These are phyloP conservation scores for Megalopta genalis DNA, from an alignment of 1,140 invertebrate species.

Conservation along the genomic window DNA sequence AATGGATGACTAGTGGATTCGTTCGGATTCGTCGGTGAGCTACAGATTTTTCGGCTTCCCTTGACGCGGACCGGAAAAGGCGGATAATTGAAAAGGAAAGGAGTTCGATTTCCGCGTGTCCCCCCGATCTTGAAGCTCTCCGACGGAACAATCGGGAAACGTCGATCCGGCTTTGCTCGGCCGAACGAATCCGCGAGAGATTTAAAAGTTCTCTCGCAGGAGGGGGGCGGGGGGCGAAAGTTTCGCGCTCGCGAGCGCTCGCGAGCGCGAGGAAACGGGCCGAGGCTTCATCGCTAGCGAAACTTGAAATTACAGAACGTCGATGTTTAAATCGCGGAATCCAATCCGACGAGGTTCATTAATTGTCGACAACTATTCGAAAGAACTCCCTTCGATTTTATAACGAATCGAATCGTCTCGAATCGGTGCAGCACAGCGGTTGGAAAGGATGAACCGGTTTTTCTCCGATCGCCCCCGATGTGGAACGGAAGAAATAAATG, in stretches of 20 bases:
- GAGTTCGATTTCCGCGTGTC: not conserved
- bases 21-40: too few species aligned
- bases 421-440: too few species aligned
- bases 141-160: conserved; percentile 3
- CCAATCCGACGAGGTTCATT: conserved; percentile 10
- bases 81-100: not conserved
- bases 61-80: not conserved
- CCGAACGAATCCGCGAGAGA: not conserved
- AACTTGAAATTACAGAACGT: conserved; percentile 5
- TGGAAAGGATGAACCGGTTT: too few species aligned
- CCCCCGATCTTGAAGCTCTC: not conserved
- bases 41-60: too few species aligned
- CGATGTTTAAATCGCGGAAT: conserved; percentile 17
- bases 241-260: not conserved
- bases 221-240: not conserved
- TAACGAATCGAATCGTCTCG: not conserved
- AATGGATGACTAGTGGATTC: too few species aligned
- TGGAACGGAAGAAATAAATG: not conserved
- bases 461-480: too few species aligned
- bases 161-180: not conserved
- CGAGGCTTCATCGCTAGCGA: not conserved
- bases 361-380: not conserved
- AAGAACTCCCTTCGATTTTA: not conserved
- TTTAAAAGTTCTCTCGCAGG: not conserved
- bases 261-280: too few species aligned